These are phyloP conservation scores for Dioctria rufipes DNA, from an alignment of 2,888 invertebrate genomes.

Conservation along the genomic window DNA sequence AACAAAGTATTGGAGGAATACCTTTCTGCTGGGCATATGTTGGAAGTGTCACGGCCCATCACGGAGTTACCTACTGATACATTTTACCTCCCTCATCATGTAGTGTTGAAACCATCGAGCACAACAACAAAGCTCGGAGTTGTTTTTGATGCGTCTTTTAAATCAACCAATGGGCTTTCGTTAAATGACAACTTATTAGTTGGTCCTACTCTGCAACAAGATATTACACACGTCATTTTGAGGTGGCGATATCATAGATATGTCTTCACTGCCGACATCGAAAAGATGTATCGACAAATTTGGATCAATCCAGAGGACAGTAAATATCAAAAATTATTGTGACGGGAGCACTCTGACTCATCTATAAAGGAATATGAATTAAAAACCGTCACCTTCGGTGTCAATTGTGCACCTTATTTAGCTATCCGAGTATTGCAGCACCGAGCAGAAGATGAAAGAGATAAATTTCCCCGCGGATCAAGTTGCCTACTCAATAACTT, in stretches of 20 bases:
- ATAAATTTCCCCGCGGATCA: constrained; percentile 50
- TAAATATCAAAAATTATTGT: constrained; percentile 34
- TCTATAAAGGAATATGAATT: neutral
- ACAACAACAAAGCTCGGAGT: constrained; percentile 36
- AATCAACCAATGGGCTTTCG: neutral
- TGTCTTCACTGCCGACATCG: constrained; percentile 39
- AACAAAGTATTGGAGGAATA: constrained; percentile 6
- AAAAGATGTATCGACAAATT: constrained; percentile 48
- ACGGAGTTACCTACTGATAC: neutral
- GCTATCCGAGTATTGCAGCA: too few species aligned
- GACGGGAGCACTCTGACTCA: neutral
- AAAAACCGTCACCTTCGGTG: too few species aligned
- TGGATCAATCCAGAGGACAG: constrained; percentile 2
- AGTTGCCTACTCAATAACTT: constrained; percentile 16
- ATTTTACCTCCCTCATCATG: constrained; percentile 48
- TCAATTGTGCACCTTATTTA: too few species aligned
- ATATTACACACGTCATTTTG: constrained; percentile 1
- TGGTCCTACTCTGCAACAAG: neutral
- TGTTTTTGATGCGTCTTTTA: constrained; percentile 45
- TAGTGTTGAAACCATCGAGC: constrained; percentile 26
- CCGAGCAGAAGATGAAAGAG: too few species aligned
- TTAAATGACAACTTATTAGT: constrained; percentile 21
- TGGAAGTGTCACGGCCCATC: neutral
- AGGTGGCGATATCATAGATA: constrained; percentile 7
- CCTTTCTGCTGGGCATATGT: neutral